Base-by-base conservation (phyloP, 2,113 vertebrate genomes). In the Monopterus albus region DNA sequence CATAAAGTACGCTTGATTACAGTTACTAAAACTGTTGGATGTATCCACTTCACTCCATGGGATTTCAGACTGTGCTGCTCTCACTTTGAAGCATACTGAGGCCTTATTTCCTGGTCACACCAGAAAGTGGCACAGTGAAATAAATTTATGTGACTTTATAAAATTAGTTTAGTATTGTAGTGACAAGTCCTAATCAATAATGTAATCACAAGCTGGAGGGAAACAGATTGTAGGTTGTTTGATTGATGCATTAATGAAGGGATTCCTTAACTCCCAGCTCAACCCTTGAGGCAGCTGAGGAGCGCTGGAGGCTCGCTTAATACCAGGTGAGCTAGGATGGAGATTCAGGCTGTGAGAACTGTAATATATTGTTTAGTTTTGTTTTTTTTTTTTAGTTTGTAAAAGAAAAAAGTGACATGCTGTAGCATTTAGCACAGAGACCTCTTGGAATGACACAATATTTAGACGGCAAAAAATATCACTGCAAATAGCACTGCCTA, bases 401-500 rank as follows among this genome's bases (percentile, higher is more conserved):
- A 21, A 75, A 23, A 53, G 15, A 65, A 58, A 51, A 26, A 25
- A 67, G 51, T 50, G 33, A 46, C 39, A 58, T n/a, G 47, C 46
- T 50, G 51, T 39, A 50, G 45, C 40, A 49, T 66, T 77, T 26
- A 55, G 31, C 29, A 25, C 5, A 1, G 75, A 15, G 21, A 47
- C 40, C 39, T 66, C 55, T 40, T 39, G 29, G 40, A 25, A 66
- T 70, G 56, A 86, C 84, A 81, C 77, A 78, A 85, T 47, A 73
- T 39, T 55, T 68, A 40, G 38, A n/a, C n/a, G n/a, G n/a, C n/a
- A n/a, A n/a, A n/a, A n/a, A n/a, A n/a, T n/a, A n/a, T n/a, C n/a
- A n/a, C n/a, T n/a, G n/a, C 43, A 35, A 28, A 39, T 47, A 4
- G 5, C 20, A 0, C 11, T 40, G n/a, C n/a, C 25, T 10, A 15